phyloP scores from a whole-genome alignment of 2,113 vertebrate genomes.

The Maccullochella peelii region DNA sequence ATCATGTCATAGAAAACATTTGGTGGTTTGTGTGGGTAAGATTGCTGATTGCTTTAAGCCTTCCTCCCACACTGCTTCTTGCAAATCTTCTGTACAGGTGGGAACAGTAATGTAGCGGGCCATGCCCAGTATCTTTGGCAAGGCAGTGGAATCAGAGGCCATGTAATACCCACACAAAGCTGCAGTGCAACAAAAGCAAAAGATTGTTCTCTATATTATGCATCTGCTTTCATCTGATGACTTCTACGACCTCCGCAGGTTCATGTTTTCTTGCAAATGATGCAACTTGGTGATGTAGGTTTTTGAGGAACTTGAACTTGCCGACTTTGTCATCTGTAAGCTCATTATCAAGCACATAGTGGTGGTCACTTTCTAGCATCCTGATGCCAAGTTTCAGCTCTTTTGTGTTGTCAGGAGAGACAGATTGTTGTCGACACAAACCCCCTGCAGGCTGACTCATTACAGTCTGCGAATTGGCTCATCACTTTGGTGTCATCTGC shows the following conservation, averaged over 20 bases:
- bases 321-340: not conserved
- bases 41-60: constrained; percentile 46
- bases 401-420: constrained; percentile 28
- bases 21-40: constrained; percentile 32
- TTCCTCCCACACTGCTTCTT: constrained; percentile 53
- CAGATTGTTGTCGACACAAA: constrained; percentile 33
- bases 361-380: not conserved
- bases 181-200: not conserved
- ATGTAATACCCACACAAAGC: not conserved
- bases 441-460: constrained; percentile 18
- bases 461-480: constrained; percentile 3
- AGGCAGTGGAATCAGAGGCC: constrained; percentile 10
- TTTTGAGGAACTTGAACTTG: not conserved
- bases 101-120: constrained; percentile 29
- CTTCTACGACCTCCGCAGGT: not conserved
- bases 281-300: not conserved
- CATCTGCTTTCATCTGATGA: not conserved
- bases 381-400: not conserved
- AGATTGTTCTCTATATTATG: not conserved
- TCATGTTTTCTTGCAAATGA: not conserved
- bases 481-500: constrained; percentile 25
- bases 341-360: not conserved
- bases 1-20: too few species aligned
- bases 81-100: constrained; percentile 50
- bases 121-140: not conserved